Evolutionary conservation across 2,113 vertebrate genomes (phyloP), one percentile per base, ranked within the genome.

Genomic region (Psephotus haematonotus): DNA sequence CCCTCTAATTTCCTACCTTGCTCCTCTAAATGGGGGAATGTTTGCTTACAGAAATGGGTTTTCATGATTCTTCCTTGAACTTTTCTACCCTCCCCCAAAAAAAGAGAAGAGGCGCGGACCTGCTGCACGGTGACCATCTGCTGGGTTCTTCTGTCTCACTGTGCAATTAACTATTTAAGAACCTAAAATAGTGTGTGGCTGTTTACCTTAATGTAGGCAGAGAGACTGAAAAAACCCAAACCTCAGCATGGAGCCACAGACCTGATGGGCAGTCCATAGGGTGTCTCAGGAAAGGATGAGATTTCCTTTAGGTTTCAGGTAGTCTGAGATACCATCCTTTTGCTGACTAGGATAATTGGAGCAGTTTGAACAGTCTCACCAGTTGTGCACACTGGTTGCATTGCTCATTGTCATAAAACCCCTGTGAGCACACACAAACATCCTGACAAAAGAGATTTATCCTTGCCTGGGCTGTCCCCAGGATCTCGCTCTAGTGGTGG

Each of bases 91-190:
- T 59, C 22, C 41, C 47, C 27, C 3, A 23, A 4, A 7, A 22
- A 39, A 62, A 79, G 50, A 80, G 46, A 44, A 17, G 2, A 84
- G 50, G 37, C 16, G 8, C 25, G 28, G 71, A 15, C 75, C 68
- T 82, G 75, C 88, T 86, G 59, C 35, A 17, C 59, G 37, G 64
- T 81, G 82, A 81, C 94, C 85, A 92, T 96, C 90, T 97, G 90
- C 50, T 67, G 72, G 10, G 24, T 83, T 62, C 57, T 71, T 71
- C 60, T 60, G 41, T 46, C 74, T 95, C 3, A 0, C 82, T 81
- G 85, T 39, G 35, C 85, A 86, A 81, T 94, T 87, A 88, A 88
- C 88, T 88, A 82, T 74, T 79, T 67, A 74, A 83, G 67, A 70
- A 50, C 71, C 53, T 59, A 92, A 93, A 94, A 94, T 86, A 92